Evolutionary conservation across 2,113 vertebrate genomes (phyloP).

Genomic region (Sinocyclocheilus anshuiensis): DNA sequence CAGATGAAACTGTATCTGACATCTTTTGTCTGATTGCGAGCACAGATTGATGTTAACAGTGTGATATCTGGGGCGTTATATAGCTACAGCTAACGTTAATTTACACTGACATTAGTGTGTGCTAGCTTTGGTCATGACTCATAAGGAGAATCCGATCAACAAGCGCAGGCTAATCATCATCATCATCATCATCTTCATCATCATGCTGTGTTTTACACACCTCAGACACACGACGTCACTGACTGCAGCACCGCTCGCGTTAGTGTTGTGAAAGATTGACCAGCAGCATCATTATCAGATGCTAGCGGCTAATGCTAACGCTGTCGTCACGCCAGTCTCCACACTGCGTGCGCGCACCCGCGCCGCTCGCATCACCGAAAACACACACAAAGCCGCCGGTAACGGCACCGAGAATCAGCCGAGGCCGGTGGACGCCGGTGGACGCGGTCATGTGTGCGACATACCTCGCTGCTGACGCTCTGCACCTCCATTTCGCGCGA

Average conservation of each 20-base stretch:
- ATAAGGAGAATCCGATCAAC: conserved; percentile 12
- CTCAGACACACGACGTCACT: background rate
- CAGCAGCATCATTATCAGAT: background rate
- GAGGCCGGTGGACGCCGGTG: background rate
- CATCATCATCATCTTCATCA: conserved; percentile 49
- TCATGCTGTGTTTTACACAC: conserved; percentile 3
- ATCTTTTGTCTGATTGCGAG: background rate
- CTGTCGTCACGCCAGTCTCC: conserved; percentile 24
- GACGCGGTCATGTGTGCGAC: conserved; percentile 48
- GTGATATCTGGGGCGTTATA: background rate
- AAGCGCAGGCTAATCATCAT: conserved; percentile 5
- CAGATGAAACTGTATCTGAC: background rate
- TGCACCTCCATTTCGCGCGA: conserved; percentile 90
- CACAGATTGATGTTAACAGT: background rate
- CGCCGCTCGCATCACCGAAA: background rate
- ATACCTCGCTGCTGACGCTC: conserved; percentile 78
- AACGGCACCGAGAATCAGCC: background rate
- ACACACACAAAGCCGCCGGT: background rate
- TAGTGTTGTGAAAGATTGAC: background rate
- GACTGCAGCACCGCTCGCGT: background rate
- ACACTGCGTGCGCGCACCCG: conserved; percentile 18
- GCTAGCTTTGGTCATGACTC: conserved; percentile 18
- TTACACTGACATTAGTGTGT: background rate
- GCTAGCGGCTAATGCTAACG: conserved; percentile 11
- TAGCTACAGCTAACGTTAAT: no score